phyloP scores from a whole-genome alignment of 2,113 vertebrate genomes.

The Neofelis nebulosa region DNA sequence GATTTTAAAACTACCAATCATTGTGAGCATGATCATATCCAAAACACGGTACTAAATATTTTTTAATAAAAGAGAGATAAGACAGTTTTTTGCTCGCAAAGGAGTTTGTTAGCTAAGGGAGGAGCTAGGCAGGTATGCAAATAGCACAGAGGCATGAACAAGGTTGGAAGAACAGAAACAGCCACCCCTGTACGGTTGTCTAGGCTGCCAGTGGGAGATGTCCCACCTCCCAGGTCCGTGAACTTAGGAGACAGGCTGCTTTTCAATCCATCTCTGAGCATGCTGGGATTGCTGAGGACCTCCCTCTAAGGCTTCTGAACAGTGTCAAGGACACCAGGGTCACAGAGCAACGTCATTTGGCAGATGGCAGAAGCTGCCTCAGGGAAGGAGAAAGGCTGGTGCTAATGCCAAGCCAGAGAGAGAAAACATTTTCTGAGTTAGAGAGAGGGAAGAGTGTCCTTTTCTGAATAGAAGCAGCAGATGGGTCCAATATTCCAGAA shows the following conservation, averaged over 20 bases:
- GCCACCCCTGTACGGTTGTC: rapidly evolving
- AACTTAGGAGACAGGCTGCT: rapidly evolving
- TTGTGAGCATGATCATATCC: background rate
- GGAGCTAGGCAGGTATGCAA: background rate
- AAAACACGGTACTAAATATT: background rate
- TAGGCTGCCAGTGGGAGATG: rapidly evolving
- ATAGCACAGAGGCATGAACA: background rate
- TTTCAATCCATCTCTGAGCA: background rate
- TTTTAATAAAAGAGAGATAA: background rate
- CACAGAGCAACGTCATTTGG: slow-evolving; percentile 34
- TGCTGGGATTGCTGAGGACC: background rate
- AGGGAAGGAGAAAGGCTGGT: slow-evolving; percentile 38
- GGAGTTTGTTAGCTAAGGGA: background rate
- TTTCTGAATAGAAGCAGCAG: slow-evolving; percentile 45
- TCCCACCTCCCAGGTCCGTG: background rate
- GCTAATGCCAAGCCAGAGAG: slow-evolving; percentile 15
- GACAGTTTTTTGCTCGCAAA: background rate
- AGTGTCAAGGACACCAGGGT: slow-evolving; percentile 59
- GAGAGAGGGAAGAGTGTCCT: background rate
- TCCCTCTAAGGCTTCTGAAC: background rate
- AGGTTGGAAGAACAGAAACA: background rate
- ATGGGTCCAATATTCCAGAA: background rate
- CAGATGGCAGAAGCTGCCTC: slow-evolving; percentile 69
- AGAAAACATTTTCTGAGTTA: slow-evolving; percentile 46
- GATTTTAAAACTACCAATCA: background rate